Evolutionary conservation across 2,888 invertebrate genomes (phyloP).

Genomic region (Pyrocoelia pectoralis): DNA sequence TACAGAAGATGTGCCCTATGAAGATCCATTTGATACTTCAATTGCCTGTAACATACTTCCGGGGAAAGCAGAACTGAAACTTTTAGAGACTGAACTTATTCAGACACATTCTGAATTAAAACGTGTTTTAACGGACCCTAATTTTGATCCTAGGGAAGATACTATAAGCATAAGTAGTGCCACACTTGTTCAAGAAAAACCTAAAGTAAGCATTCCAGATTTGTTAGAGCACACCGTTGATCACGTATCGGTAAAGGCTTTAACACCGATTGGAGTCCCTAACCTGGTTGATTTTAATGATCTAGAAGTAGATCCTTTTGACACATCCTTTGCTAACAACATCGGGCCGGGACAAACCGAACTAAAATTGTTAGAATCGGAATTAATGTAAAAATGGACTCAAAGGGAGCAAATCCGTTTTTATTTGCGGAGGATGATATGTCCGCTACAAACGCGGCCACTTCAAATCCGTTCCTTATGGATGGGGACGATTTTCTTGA

Average conservation of each 20-base stretch:
- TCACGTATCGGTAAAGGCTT: conserved; percentile 54
- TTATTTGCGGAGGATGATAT: conserved; percentile 76
- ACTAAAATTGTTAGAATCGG: conserved; percentile 79
- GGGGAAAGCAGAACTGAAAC: conserved; percentile 66
- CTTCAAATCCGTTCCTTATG: conserved; percentile 75
- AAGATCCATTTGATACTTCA: conserved; percentile 89
- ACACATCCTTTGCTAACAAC: conserved; percentile 80
- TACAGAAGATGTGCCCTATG: conserved; percentile 60
- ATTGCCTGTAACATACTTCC: conserved; percentile 73
- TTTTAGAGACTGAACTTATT: conserved; percentile 65
- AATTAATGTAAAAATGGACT: conserved; percentile 65
- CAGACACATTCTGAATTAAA: conserved; percentile 47
- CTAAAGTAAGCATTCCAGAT: conserved; percentile 39
- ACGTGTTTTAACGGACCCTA: conserved; percentile 51
- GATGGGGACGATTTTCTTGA: conserved; percentile 57
- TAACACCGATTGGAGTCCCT: conserved; percentile 53
- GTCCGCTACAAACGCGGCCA: conserved; percentile 61
- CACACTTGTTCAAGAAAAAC: conserved; percentile 8
- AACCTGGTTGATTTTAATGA: conserved; percentile 62
- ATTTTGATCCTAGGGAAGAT: conserved; percentile 65
- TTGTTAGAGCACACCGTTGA: conserved; percentile 51
- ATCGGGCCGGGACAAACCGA: conserved; percentile 81
- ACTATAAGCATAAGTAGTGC: conserved; percentile 1
- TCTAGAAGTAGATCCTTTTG: conserved; percentile 76
- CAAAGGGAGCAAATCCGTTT: conserved; percentile 77